Percentiles rank a stretch among this genome's conserved stretches.
phyloP scores from a whole-genome alignment of 2,113 vertebrate species.

The Chlorocebus sabaeus region DNA sequence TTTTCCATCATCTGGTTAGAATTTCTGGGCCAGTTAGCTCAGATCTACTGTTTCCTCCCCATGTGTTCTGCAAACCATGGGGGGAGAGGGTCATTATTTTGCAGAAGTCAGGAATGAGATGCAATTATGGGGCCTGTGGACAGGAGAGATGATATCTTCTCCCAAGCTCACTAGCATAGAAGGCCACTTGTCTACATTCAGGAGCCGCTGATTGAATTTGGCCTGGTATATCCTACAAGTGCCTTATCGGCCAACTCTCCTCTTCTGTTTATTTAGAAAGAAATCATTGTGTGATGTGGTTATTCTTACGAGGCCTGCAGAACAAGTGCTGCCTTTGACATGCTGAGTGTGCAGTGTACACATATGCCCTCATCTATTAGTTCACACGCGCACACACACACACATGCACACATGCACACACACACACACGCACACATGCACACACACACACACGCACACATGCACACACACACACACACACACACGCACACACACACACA shows the following conservation, averaged over 20 bases:
- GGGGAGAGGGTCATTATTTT: conserved; percentile 83
- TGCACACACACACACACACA: too few species aligned
- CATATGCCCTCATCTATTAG: conserved; percentile 75
- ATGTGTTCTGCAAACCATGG: conserved; percentile 81
- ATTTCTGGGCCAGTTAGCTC: conserved; percentile 86
- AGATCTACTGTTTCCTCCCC: conserved; percentile 88
- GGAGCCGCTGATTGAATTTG: conserved; percentile 82
- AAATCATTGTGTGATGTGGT: conserved; percentile 90
- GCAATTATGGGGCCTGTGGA: conserved; percentile 86
- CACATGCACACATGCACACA: not conserved
- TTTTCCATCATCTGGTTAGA: conserved; percentile 89
- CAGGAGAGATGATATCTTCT: conserved; percentile 85
- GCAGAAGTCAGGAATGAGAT: conserved; percentile 86
- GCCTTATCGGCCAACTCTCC: conserved; percentile 83
- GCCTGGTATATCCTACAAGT: conserved; percentile 76
- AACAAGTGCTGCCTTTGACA: conserved; percentile 83
- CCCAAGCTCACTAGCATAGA: conserved; percentile 82
- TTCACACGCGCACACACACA: too few species aligned
- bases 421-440: not conserved
- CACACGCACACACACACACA: too few species aligned
- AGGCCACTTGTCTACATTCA: conserved; percentile 83
- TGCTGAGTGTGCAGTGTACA: conserved; percentile 84
- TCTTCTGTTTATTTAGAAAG: conserved; percentile 94
- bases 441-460: not conserved
- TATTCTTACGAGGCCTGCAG: conserved; percentile 86